These are phyloP conservation scores for Entomyzon cyanotis DNA, from an alignment of 2,113 vertebrate genomes.

Conservation along the genomic window DNA sequence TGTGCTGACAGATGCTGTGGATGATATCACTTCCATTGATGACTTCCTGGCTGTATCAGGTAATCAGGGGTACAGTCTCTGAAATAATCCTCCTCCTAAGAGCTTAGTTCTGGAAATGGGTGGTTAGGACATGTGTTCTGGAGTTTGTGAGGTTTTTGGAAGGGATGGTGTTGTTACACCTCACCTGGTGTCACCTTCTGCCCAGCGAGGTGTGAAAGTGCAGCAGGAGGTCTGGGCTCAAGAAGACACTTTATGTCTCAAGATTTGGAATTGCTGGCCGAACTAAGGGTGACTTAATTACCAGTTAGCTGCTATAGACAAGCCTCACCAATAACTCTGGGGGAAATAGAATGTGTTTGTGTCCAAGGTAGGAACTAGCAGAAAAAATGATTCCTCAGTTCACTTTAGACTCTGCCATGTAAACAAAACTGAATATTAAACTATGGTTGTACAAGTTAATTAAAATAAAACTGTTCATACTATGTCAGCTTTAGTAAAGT, in stretches of 20 bases:
- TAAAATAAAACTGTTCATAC: constrained; percentile 54
- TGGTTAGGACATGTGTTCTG: neutral
- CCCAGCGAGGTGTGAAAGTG: neutral
- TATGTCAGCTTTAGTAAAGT: neutral
- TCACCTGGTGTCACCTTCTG: neutral
- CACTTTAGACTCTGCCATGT: constrained; percentile 41
- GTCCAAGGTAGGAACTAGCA: constrained; percentile 10
- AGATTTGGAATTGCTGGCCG: neutral
- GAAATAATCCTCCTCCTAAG: fast-evolving
- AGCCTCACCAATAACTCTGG: neutral
- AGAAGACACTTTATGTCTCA: neutral
- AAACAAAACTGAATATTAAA: constrained; percentile 34
- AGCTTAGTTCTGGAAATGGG: neutral
- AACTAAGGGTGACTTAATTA: neutral
- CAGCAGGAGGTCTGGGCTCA: neutral
- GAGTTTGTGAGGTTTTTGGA: neutral
- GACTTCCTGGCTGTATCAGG: constrained; percentile 98
- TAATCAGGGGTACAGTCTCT: constrained; percentile 47
- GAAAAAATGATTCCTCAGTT: constrained; percentile 31
- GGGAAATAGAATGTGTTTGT: constrained; percentile 6
- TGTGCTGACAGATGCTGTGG: constrained; percentile 95
- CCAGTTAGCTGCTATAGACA: neutral
- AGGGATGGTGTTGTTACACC: neutral
- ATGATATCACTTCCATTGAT: constrained; percentile 98
- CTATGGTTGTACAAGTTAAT: neutral